Evolutionary conservation across 2,797 vertebrate genomes (phyloP).

Genomic region (Sciurus vulgaris): DNA sequence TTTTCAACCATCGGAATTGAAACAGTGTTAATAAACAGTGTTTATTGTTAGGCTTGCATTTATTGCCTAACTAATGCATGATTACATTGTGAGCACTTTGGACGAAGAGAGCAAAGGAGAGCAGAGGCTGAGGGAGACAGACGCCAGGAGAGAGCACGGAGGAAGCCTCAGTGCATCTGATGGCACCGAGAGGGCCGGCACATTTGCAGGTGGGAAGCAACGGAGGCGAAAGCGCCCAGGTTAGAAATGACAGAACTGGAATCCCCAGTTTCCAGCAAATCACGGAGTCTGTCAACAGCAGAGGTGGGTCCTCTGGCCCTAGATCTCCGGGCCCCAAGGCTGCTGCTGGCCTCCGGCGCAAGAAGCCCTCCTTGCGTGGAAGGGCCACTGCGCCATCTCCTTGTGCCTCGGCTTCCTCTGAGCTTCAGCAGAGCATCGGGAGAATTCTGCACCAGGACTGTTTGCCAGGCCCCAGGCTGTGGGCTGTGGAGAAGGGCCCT

Average conservation of each 20-base stretch:
- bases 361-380: no score
- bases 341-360: neutral
- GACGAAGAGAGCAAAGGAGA: neutral
- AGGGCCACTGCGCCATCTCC: no score
- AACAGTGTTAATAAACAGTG: no score
- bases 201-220: neutral
- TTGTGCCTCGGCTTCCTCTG: neutral
- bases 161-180: neutral
- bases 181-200: neutral
- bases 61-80: neutral
- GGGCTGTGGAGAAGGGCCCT: neutral
- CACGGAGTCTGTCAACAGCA: neutral
- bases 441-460: constrained; percentile 49
- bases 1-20: neutral
- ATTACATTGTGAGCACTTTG: neutral
- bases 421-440: neutral
- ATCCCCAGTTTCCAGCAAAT: neutral
- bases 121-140: neutral
- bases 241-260: neutral
- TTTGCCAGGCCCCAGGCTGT: neutral
- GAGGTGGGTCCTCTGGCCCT: neutral
- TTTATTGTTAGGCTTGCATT: neutral
- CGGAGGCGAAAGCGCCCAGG: neutral
- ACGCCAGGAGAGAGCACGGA: neutral
- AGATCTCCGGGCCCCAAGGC: neutral